Conservation (phyloP, 2,113 vertebrate species). For the Rhinoderma darwinii region DNA sequence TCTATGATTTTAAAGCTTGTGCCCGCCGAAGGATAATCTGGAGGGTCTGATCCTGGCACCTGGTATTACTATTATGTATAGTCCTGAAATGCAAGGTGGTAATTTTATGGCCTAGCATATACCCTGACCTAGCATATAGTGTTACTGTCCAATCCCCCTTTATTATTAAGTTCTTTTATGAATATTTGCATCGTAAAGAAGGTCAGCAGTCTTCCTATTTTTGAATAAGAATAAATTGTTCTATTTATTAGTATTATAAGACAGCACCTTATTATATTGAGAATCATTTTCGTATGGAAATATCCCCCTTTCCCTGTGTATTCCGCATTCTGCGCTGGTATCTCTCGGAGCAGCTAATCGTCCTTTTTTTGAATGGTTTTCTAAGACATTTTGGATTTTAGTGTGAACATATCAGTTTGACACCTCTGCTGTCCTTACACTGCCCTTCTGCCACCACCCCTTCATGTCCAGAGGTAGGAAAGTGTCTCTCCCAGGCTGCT, state of each 20-base stretch:
- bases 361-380: background rate
- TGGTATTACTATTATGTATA: background rate
- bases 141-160: background rate
- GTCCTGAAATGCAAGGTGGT: background rate
- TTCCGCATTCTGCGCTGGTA: background rate
- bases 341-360: background rate
- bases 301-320: background rate
- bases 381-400: background rate
- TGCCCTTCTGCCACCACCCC: slow-evolving; percentile 51
- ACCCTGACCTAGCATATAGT: background rate
- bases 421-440: slow-evolving; percentile 52
- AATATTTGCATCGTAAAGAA: background rate
- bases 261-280: background rate
- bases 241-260: background rate
- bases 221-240: background rate
- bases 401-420: slow-evolving; percentile 11
- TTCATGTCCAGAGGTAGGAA: slow-evolving; percentile 46
- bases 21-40: background rate
- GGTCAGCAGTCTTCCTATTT: background rate
- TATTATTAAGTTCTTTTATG: background rate
- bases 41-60: background rate
- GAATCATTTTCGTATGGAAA: background rate
- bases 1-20: background rate
- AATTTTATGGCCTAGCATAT: too few relatives aligned
- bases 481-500: slow-evolving; percentile 47